Evolutionary conservation across 2,113 vertebrate genomes (phyloP), one percentile per base, ranked within the genome.

Genomic region (Charina bottae): DNA sequence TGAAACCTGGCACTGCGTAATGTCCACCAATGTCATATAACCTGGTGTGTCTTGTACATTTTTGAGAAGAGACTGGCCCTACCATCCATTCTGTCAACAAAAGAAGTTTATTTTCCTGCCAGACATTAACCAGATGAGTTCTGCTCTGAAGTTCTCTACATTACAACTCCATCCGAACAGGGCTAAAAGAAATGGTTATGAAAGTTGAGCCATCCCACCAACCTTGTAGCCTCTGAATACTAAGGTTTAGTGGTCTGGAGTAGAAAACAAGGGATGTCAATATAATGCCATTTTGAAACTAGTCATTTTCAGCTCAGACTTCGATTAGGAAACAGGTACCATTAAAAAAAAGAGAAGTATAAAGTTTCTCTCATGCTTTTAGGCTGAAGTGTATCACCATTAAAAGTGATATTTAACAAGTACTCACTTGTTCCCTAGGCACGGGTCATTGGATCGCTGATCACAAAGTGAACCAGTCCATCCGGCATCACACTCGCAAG

Each of bases 351-450:
- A 10, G 8, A 53, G 49, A 54, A 37, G 13, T 37, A 33, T 10
- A 90, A n/a, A 90, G 19, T 28, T 21, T 8, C 4, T 19, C 46
- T 11, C 49, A 5, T 54, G 28, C 4, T 12, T 33, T 37, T 33
- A 55, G 23, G 58, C 13, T 49, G 19, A 54, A 24, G 28, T 17
- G 19, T 72, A 2, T 33, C 46, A 15, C 37, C 59, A 5, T 64
- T 55, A 68, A 64, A 55, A 86, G 15, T 8, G 19, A 6, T 37
- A 7, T 54, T 7, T 15, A 94, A 87, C 24, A 87, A 89, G 87
- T 42, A 98, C 99, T 97, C 97, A 99, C 99, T 99, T 99, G 96
- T 99, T 99, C 95, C 99, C 99, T 10, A 99, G 97, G 90, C 99
- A 99, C 0, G 99, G 98, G 96, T 99, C 98, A 88, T 98, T 99